Base-by-base conservation (phyloP, 2,797 vertebrate species). In the Pangasius macronema region DNA sequence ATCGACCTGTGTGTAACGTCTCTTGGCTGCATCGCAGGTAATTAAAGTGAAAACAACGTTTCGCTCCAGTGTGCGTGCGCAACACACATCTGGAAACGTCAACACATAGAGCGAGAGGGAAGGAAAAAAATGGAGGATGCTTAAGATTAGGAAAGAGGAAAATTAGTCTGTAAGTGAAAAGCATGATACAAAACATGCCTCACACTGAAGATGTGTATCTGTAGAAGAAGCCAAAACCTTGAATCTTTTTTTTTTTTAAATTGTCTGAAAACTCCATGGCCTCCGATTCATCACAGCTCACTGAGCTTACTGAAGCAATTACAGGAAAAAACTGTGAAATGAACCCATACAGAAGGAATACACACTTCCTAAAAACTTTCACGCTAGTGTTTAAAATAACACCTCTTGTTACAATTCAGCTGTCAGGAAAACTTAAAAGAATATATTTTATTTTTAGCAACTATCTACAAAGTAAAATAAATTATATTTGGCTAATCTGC, bases 31-130 rank as follows among this genome's bases (percentile, higher is more conserved):
- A 84, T 91, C 83, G 83, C 86, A 72, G 88, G 90, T 92, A 95
- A 94, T 95, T 95, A 94, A 93, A 93, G 92, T 89, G 86, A 77
- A 85, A 65, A 77, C 59, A 76, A 76, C 91, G 92, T 94, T 93
- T 93, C 90, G 93, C 91, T 94, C 93, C 92, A 92, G 82, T 89
- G 93, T 94, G 91, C 95, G 91, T 93, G 91, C 93, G 93, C 91
- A 93, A 93, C 93, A 92, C 94, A 95, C 92, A 92, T 95, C 94
- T 94, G 90, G 90, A 88, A 91, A 94, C 83, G 86, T 84, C 91
- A 87, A 42, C 57, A 92, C 91, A 87, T 89, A 90, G 82, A 42
- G 53, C 68, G 55, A 76, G n/a, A 59, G 53, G 53, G 33, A 89
- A 91, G 92, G 91, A 89, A 68, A 82, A 92, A 89, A 92, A 87